Base-by-base conservation (phyloP, 2,113 vertebrate genomes). In the Chinchilla lanigera region DNA sequence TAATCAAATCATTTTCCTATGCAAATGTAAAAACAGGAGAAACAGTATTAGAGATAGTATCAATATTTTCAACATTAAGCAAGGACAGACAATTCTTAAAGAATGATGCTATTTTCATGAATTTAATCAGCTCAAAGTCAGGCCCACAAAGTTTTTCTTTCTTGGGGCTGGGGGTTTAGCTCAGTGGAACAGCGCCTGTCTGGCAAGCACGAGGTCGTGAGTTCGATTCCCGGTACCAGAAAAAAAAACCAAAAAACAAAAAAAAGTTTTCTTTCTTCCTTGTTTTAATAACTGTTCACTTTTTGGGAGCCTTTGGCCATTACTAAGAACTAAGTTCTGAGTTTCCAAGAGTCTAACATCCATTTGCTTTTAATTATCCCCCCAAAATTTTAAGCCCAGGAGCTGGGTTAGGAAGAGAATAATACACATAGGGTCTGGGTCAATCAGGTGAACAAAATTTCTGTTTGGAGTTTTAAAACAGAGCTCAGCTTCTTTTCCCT, bases 11-110 rank as follows among this genome's bases (percentile, higher is more conserved):
- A 2, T 90, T 92, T 50, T 88, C 75, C 81, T 82, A 88, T 95
- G 89, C 61, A 96, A 94, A 93, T 93, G 65, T 92, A 50, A 96
- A 94, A 96, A 52, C 7, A 47, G 47, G n/a, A 17, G 26, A 82
- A 87, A 86, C 11, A 93, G 63, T 80, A 28, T 28, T 22, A 26
- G 61, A 88, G 58, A 75, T 80, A 61, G 35, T 63, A 94, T 96
- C 84, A 75, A 63, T 61, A 71, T 50, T 90, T 85, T 96, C 90
- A 90, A 61, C 58, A 87, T 44, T 69, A 92, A 88, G 73, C 80
- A 81, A 94, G 92, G 50, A 92, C 33, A 63, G 60, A 54, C 50
- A 77, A 61, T 67, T 58, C 86, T 86, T 38, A 61, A 95, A 92
- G 67, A 89, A 38, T n/a, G 69, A 60, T 93, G 77, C 44, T 24